Percentiles rank a stretch among this genome's conserved stretches.
phyloP scores from a whole-genome alignment of 1,140 invertebrate genomes.

The Phenacoccus solenopsis region DNA sequence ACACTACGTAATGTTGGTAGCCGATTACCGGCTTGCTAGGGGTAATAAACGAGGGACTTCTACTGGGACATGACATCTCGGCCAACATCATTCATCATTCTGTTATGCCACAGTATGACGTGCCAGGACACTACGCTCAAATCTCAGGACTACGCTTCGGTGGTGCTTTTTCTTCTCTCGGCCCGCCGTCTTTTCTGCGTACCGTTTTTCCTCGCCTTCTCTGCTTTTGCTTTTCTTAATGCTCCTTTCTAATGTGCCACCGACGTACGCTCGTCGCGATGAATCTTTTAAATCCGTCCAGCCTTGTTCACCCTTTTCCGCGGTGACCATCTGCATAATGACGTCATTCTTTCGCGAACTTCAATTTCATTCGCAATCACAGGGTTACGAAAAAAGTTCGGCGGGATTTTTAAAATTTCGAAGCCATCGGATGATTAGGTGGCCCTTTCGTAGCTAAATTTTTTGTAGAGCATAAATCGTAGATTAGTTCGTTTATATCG shows the following conservation, averaged over 20 bases:
- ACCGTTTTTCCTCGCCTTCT: neutral
- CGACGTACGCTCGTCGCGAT: neutral
- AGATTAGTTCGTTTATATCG: no score
- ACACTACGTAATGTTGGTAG: conserved; percentile 8
- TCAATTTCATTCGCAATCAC: neutral
- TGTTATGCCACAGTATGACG: conserved; percentile 6
- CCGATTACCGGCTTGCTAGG: neutral
- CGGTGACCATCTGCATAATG: conserved; percentile 13
- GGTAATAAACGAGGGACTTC: neutral
- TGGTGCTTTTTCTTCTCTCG: neutral
- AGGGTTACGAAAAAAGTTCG: neutral
- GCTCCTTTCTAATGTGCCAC: conserved; percentile 5
- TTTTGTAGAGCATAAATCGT: no score
- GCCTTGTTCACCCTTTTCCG: neutral
- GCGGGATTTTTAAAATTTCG: no score
- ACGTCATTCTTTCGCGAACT: neutral
- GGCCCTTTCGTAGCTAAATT: no score
- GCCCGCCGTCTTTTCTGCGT: neutral
- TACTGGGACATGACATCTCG: conserved; percentile 13
- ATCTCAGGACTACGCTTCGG: conserved; percentile 9
- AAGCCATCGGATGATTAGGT: no score
- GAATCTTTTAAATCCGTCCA: conserved; percentile 15
- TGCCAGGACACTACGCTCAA: conserved; percentile 11
- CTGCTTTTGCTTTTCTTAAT: neutral
- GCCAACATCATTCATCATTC: conserved; percentile 16